phyloP scores from a whole-genome alignment of 2,888 invertebrate species.

The Meliscaeva auricollis region DNA sequence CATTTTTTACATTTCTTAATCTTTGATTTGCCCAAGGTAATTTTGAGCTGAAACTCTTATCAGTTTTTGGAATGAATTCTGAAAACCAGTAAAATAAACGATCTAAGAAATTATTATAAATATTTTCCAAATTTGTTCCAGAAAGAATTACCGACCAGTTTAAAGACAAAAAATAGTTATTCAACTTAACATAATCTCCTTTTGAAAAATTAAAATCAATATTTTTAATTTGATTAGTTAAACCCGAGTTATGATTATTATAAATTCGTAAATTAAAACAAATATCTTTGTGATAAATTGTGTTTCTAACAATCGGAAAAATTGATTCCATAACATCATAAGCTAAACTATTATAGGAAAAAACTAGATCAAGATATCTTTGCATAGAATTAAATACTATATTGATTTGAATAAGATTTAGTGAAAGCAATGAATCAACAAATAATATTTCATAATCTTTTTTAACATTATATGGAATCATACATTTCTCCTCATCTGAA shows the following conservation, averaged over 20 bases:
- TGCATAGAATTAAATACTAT: not conserved
- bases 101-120: not conserved
- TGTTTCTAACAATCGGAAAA: not conserved
- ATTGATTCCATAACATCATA: not conserved
- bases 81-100: not conserved
- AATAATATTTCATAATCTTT: constrained; percentile 42
- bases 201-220: constrained; percentile 1
- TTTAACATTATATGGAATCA: constrained; percentile 46
- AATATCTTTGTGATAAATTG: not conserved
- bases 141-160: constrained; percentile 26
- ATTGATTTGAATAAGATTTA: constrained; percentile 24
- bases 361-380: constrained; percentile 14
- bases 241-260: not conserved
- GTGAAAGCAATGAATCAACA: constrained; percentile 32
- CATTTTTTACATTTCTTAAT: constrained; percentile 2
- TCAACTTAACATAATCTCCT: constrained; percentile 2
- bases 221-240: not conserved
- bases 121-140: constrained; percentile 2
- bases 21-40: not conserved
- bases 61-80: not conserved
- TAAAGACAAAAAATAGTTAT: not conserved
- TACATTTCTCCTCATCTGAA: constrained; percentile 25
- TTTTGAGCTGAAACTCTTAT: not conserved
- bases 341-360: not conserved
- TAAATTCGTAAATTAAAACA: constrained; percentile 4